A percentile compares a stretch with the other conserved stretches of the same genome.
phyloP scores from a whole-genome alignment of 2,113 vertebrate species.

The Garra rufa region DNA sequence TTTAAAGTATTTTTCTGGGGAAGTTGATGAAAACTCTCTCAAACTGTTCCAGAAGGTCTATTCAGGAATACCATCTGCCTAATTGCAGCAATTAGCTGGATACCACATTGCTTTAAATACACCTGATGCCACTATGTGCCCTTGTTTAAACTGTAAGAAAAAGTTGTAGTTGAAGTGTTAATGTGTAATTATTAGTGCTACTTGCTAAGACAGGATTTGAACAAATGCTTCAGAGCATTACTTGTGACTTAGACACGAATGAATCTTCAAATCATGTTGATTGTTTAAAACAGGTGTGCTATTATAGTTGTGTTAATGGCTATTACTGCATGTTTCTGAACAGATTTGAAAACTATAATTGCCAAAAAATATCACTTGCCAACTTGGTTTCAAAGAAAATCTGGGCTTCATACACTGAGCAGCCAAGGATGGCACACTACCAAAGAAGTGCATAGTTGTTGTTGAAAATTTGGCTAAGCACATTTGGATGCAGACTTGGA shows the following conservation, averaged over 20 bases:
- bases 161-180: conserved; percentile 5
- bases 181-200: conserved; percentile 7
- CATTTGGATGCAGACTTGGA: too few relatives aligned
- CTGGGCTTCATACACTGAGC: not conserved
- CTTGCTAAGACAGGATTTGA: not conserved
- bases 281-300: not conserved
- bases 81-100: conserved; percentile 39
- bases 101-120: conserved; percentile 38
- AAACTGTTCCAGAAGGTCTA: conserved; percentile 6
- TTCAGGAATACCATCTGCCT: conserved; percentile 30
- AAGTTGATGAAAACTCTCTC: conserved; percentile 18
- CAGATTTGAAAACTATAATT: not conserved
- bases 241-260: not conserved
- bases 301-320: not conserved
- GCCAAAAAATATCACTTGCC: not conserved
- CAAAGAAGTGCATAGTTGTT: not conserved
- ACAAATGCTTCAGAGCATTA: not conserved
- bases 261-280: not conserved
- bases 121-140: not conserved
- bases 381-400: not conserved
- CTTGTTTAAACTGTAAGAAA: conserved; percentile 23
- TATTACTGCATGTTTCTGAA: not conserved
- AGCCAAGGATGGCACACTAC: not conserved
- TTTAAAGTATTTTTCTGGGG: not conserved
- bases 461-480: not conserved